Percentiles rank a stretch among this genome's conserved stretches.
Evolutionary conservation across 2,797 vertebrate species (phyloP).

Genomic region (Helarctos malayanus): DNA sequence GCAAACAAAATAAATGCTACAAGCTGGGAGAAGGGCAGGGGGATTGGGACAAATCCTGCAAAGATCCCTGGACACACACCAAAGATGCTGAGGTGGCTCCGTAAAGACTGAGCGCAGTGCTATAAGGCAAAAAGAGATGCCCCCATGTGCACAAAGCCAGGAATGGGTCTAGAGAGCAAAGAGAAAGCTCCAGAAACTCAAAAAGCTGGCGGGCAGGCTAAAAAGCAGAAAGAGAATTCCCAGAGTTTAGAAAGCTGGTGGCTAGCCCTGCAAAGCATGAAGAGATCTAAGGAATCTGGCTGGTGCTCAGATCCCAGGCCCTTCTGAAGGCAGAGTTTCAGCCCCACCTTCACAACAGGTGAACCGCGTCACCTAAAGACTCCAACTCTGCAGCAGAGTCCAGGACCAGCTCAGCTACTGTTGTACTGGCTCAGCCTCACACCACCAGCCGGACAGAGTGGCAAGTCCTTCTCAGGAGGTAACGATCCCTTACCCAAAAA

Average conservation of each 20-base stretch:
- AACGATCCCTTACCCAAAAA: neutral
- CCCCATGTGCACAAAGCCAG: neutral
- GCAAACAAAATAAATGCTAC: neutral
- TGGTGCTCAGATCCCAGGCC: neutral
- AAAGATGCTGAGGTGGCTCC: too few relatives aligned
- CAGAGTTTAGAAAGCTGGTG: neutral
- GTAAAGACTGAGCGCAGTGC: neutral
- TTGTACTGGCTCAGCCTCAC: too few relatives aligned
- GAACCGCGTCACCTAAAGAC: neutral
- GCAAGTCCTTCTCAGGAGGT: neutral
- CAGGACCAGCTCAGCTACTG: neutral
- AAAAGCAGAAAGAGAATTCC: neutral
- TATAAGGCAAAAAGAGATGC: neutral
- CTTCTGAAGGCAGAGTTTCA: neutral
- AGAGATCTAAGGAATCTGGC: neutral
- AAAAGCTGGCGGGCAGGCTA: neutral
- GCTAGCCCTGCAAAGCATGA: neutral
- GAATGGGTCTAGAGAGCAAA: neutral
- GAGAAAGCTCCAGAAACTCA: neutral
- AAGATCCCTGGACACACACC: neutral
- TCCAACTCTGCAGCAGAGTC: neutral
- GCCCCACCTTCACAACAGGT: neutral
- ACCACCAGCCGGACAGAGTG: neutral
- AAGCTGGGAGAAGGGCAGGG: neutral
- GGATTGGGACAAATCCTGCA: neutral